Evolutionary conservation across 2,888 invertebrate genomes (phyloP), one percentile per base, ranked within the genome.

Genomic region (Syritta pipiens): DNA sequence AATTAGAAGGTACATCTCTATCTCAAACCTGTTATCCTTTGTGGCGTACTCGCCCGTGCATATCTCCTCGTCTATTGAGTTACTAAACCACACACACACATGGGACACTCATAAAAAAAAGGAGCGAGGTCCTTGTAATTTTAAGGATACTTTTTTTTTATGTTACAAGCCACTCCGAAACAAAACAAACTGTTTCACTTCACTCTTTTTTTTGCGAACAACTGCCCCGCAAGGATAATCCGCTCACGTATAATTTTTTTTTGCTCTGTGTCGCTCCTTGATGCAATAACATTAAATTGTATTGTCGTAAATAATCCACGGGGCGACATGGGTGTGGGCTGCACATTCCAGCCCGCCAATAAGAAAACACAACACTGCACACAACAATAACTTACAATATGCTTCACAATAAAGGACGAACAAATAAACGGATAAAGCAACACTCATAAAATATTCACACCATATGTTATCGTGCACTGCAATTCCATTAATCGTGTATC

Each of bases 371-470:
- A 5, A 7, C 35, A 14, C 6, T 35, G 37, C 24, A 46, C 20
- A 63, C 60, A 77, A 67, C 60, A 60, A 48, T 69, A 69, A 63
- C 67, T 79, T 60, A 67, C 72, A 77, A 72, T 72, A 79, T 79
- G 60, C 67, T 72, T 72, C 60, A 55, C 53, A 35, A 60, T 60
- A 44, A 42, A 57, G 65, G 35, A 67, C 26, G 30, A 26, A 37
- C 9, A 22, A 30, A n/a, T 10, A 20, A 53, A 20, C 24, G 37
- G 65, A 48, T 62, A 67, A 49, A 72, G 55, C 40, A n/a, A 35
- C 72, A 62, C 65, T 71, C 77, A 67, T 77, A 67, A 77, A 77
- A 72, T 77, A 77, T 77, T 72, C 72, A 77, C 72, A 67, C 77
- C 77, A 77, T 77, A 77, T 77, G 77, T 71, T 77, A 77, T 49